A percentile compares a stretch with the other conserved stretches of the same genome.
phyloP scores from a whole-genome alignment of 2,888 invertebrate genomes.

The Nasonia oneida region DNA sequence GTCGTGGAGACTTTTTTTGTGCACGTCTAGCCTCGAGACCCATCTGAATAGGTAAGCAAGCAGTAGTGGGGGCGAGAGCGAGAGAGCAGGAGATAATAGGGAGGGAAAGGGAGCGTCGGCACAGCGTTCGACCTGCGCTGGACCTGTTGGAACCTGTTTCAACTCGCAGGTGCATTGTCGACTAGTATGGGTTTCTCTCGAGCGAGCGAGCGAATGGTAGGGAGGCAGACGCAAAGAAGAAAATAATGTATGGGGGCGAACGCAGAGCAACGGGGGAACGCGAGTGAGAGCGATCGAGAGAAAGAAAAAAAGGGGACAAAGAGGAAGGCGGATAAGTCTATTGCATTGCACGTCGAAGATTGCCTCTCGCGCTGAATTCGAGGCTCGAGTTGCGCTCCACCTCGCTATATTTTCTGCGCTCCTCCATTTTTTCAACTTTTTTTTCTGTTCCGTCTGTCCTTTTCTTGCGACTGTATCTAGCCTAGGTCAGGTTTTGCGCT shows the following conservation, averaged over 20 bases:
- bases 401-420: neutral
- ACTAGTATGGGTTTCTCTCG: slow-evolving; percentile 44
- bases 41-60: neutral
- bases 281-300: slow-evolving; percentile 29
- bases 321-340: slow-evolving; percentile 61
- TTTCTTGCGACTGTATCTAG: neutral
- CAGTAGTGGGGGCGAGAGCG: slow-evolving; percentile 42
- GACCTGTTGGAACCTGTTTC: slow-evolving; percentile 77
- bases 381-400: slow-evolving; percentile 26
- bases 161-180: slow-evolving; percentile 73
- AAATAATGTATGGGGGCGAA: slow-evolving; percentile 49
- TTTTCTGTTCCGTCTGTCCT: neutral
- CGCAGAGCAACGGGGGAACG: slow-evolving; percentile 17
- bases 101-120: slow-evolving; percentile 45
- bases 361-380: slow-evolving; percentile 58
- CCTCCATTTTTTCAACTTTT: neutral
- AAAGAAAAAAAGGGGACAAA: slow-evolving; percentile 55
- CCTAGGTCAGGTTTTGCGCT: slow-evolving; percentile 57
- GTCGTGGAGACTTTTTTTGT: slow-evolving; percentile 28
- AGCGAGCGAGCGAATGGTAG: slow-evolving; percentile 24
- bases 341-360: slow-evolving; percentile 58
- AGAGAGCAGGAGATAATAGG: slow-evolving; percentile 61
- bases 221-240: slow-evolving; percentile 24
- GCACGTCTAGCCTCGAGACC: neutral
- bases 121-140: slow-evolving; percentile 67